Conservation (phyloP, 2,113 vertebrate genomes). For the Odontesthes bonariensis region DNA sequence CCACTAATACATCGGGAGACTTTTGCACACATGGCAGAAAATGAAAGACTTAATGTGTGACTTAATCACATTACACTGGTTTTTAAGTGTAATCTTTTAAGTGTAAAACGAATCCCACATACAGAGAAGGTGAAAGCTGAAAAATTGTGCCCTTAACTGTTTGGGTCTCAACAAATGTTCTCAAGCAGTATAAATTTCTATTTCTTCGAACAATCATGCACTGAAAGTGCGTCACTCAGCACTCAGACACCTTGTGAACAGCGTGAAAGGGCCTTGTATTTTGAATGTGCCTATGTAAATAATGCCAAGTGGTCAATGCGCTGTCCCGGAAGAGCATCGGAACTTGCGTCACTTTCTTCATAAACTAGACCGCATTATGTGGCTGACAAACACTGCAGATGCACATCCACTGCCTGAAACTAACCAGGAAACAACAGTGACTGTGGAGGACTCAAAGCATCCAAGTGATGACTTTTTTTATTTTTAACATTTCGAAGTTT, state of each 20-base stretch:
- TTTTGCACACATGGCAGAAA: background rate
- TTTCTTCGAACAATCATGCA: constrained; percentile 4
- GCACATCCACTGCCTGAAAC: background rate
- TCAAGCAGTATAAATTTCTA: background rate
- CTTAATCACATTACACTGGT: background rate
- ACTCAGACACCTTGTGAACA: background rate
- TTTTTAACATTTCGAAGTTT: background rate
- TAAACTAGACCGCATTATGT: background rate
- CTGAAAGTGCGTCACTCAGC: constrained; percentile 7
- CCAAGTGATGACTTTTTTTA: background rate
- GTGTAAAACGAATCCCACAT: background rate
- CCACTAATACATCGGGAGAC: background rate
- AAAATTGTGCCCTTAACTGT: background rate
- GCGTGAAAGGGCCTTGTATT: background rate
- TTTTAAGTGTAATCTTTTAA: too few species aligned
- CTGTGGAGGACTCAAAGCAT: background rate
- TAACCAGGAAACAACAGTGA: background rate
- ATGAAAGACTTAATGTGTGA: background rate
- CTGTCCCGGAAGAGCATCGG: constrained; percentile 3
- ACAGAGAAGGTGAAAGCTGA: background rate
- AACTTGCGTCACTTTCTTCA: constrained; percentile 6
- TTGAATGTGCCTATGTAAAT: constrained; percentile 10
- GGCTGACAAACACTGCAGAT: constrained; percentile 14
- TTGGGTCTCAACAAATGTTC: background rate
- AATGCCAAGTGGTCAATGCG: background rate